phyloP scores from a whole-genome alignment of 1,140 invertebrate genomes.

The Drosophila simulans region DNA sequence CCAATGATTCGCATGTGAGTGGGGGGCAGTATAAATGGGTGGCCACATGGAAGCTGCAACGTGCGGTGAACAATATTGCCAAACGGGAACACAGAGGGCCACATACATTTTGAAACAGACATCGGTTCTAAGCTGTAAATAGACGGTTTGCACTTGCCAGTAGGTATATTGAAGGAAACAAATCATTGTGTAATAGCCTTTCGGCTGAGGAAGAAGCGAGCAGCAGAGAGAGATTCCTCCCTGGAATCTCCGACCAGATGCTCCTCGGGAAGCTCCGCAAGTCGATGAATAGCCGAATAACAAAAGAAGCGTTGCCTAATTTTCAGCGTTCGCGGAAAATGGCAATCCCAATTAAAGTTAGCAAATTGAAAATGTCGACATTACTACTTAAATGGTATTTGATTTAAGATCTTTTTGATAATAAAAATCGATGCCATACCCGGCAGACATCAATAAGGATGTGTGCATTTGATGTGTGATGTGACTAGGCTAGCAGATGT shows the following conservation, averaged over 20 bases:
- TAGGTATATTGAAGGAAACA: conserved; percentile 58
- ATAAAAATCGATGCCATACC: conserved; percentile 16
- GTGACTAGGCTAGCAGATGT: conserved; percentile 17
- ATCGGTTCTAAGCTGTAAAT: conserved; percentile 28
- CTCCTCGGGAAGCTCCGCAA: conserved; percentile 20
- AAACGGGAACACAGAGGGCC: conserved; percentile 17
- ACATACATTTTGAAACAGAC: conserved; percentile 53
- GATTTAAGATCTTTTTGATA: conserved; percentile 4
- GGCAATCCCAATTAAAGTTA: not conserved
- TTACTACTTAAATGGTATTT: not conserved
- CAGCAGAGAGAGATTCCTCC: not conserved
- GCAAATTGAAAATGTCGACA: not conserved
- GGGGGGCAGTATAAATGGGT: not conserved
- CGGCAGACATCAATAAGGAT: conserved; percentile 18
- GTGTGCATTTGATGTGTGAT: conserved; percentile 18
- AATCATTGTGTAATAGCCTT: conserved; percentile 57
- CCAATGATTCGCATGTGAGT: not conserved
- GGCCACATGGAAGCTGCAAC: conserved; percentile 1
- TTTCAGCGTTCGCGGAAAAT: conserved; percentile 11
- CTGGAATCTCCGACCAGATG: conserved; percentile 13
- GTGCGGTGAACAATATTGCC: conserved; percentile 39
- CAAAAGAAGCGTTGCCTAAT: not conserved
- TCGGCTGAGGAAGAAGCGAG: not conserved
- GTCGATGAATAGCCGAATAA: conserved; percentile 32
- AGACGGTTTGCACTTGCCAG: conserved; percentile 42